Percentiles rank a stretch among this genome's conserved stretches.
These are phyloP conservation scores for Telmatherina bonti DNA, from an alignment of 2,797 vertebrate species.

Conservation along the genomic window DNA sequence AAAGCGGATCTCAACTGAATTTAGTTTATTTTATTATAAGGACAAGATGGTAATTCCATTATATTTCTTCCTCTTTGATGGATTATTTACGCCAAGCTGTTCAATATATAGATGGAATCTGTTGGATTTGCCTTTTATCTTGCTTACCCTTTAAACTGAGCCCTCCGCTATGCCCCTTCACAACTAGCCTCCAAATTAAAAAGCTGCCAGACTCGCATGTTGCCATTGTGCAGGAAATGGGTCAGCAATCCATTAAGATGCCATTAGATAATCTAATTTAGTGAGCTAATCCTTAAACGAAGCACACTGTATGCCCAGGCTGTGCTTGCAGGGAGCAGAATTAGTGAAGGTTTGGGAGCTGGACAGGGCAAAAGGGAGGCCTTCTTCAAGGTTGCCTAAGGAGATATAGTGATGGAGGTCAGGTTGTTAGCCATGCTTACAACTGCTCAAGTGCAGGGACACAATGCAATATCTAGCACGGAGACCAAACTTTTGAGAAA, in stretches of 20 bases:
- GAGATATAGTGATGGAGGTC: constrained; percentile 42
- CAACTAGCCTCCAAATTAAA: constrained; percentile 84
- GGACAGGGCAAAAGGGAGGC: constrained; percentile 56
- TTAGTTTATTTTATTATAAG: constrained; percentile 46
- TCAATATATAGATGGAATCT: constrained; percentile 53
- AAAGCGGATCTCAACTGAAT: constrained; percentile 49
- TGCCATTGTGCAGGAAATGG: constrained; percentile 95
- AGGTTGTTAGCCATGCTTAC: background rate
- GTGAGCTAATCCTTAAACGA: constrained; percentile 95
- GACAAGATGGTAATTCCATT: constrained; percentile 51
- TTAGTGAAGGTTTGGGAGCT: constrained; percentile 68
- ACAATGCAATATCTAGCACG: background rate
- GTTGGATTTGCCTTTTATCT: constrained; percentile 56
- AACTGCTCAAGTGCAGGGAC: background rate
- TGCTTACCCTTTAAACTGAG: constrained; percentile 48
- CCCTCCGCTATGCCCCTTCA: constrained; percentile 74
- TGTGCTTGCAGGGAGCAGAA: constrained; percentile 67
- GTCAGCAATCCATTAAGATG: constrained; percentile 99
- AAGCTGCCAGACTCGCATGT: constrained; percentile 89
- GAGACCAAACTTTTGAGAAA: background rate
- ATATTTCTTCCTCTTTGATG: constrained; percentile 35
- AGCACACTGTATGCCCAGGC: constrained; percentile 85
- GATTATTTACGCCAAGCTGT: constrained; percentile 36
- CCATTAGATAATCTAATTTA: constrained; percentile 99
- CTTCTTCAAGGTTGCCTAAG: constrained; percentile 73